Evolutionary conservation across 2,797 vertebrate species (phyloP).

Genomic region (Coranthus polyacanthus): DNA sequence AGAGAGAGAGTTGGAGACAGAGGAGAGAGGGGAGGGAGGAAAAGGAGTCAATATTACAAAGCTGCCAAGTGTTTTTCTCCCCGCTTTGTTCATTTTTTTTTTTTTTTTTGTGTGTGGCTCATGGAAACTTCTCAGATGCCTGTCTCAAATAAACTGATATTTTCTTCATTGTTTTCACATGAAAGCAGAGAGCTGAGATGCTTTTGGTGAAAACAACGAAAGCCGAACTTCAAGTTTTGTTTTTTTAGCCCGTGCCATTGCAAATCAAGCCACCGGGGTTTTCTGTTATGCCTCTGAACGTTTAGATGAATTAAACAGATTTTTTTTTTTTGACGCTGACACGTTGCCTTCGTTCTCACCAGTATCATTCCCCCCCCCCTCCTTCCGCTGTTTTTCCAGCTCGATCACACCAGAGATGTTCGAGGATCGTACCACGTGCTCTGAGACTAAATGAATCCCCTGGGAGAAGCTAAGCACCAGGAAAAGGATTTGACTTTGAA

Average conservation of each 20-base stretch:
- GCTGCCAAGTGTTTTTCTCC: conserved; percentile 64
- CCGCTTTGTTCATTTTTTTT: conserved; percentile 43
- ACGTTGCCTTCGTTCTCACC: background rate
- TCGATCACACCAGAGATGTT: conserved; percentile 44
- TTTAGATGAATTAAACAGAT: background rate
- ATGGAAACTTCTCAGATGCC: conserved; percentile 57
- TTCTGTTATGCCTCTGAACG: background rate
- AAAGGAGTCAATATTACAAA: conserved; percentile 49
- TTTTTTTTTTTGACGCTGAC: background rate
- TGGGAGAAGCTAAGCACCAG: conserved; percentile 26
- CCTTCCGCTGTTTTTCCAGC: background rate
- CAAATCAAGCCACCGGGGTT: background rate
- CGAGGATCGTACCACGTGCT: conserved; percentile 38
- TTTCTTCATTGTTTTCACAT: conserved; percentile 18
- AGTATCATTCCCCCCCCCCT: background rate
- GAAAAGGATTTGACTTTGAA: conserved; percentile 46
- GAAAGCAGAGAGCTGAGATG: conserved; percentile 6
- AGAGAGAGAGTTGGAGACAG: background rate
- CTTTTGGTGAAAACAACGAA: conserved; percentile 28
- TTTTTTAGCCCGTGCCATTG: background rate
- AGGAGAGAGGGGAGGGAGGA: background rate
- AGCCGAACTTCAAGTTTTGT: background rate
- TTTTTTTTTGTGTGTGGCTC: conserved; percentile 38
- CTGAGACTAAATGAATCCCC: conserved; percentile 30
- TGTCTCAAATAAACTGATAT: conserved; percentile 31